Base-by-base conservation (phyloP, 2,888 invertebrate genomes). In the Eulithis testata region DNA sequence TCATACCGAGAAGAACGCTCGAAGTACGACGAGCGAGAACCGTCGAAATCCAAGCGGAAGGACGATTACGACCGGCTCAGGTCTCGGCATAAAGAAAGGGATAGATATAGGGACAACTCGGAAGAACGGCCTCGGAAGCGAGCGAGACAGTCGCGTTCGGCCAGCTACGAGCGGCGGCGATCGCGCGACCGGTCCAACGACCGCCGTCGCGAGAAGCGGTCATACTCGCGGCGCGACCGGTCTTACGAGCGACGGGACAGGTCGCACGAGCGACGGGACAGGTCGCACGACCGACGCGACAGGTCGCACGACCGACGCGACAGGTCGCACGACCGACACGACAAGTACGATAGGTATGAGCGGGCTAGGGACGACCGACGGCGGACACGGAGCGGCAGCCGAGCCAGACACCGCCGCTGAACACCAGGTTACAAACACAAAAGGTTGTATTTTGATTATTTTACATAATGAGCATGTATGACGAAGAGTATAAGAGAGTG, bases 321-420 rank as follows among this genome's bases (percentile, higher is more conserved):
- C 70, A 77, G 82, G 52, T 85, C 85, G 64, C 79, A 85, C 81
- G 83, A 71, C 45, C 59, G 63, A 69, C 74, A 83, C 81, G 83
- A 85, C 77, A 84, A 79, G 77, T 79, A 86, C 79, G 90, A 91
- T 87, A 90, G 88, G 90, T 90, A 91, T 90, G 91, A 89, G 82
- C 89, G 91, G 78, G 81, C 81, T 89, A 89, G 90, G 89, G 89
- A 90, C 83, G 88, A 87, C 73, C 79, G 88, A 71, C 81, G 89
- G 61, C 84, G 89, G 47, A 84, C 87, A 66, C 86, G 89, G 79
- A 87, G 87, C 75, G 84, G 82, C 81, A 87, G 87, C 81, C 84
- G 81, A 73, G 73, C 81, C 72, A 81, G 91, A 68, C 89, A 88
- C 65, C 91, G 92, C 68, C 90, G 92, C 76, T 92, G 91, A 92